Evolutionary conservation across 2,797 vertebrate genomes (phyloP).

Genomic region (Enteromius treurensis): DNA sequence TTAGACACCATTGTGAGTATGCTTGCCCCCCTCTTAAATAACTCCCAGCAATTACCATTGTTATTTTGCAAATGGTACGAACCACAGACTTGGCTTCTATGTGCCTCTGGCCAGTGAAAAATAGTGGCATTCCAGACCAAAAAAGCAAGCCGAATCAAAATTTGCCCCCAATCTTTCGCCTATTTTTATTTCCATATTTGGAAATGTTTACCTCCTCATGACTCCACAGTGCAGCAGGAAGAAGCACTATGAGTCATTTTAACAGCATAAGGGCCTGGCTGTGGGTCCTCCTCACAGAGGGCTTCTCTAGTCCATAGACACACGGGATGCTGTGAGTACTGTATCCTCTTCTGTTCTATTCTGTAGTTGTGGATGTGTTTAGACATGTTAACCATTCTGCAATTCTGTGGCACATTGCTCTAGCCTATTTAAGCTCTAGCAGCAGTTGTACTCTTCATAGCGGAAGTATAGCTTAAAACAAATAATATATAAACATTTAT

Average conservation of each 20-base stretch:
- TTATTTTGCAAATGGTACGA: constrained; percentile 74
- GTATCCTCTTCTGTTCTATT: constrained; percentile 59
- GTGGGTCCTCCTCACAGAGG: constrained; percentile 66
- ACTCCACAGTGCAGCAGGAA: constrained; percentile 87
- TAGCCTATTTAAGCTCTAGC: background rate
- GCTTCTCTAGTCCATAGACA: constrained; percentile 64
- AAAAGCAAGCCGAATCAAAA: constrained; percentile 84
- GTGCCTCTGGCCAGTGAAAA: constrained; percentile 69
- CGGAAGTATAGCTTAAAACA: background rate
- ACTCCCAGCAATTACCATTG: constrained; percentile 69
- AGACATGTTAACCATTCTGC: constrained; percentile 1
- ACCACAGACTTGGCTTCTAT: constrained; percentile 75
- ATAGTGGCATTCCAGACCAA: constrained; percentile 76
- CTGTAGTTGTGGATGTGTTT: constrained; percentile 20
- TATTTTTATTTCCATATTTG: constrained; percentile 97
- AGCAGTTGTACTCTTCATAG: background rate
- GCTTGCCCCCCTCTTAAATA: constrained; percentile 60
- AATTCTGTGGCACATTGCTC: background rate
- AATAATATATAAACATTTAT: background rate
- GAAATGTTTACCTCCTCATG: constrained; percentile 98
- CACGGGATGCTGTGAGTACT: constrained; percentile 72
- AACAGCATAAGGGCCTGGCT: constrained; percentile 73
- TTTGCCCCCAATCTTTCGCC: constrained; percentile 88
- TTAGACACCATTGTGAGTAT: constrained; percentile 17
- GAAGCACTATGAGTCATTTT: constrained; percentile 91